phyloP scores from a whole-genome alignment of 2,113 vertebrate species.

The Bujurquina vittata region DNA sequence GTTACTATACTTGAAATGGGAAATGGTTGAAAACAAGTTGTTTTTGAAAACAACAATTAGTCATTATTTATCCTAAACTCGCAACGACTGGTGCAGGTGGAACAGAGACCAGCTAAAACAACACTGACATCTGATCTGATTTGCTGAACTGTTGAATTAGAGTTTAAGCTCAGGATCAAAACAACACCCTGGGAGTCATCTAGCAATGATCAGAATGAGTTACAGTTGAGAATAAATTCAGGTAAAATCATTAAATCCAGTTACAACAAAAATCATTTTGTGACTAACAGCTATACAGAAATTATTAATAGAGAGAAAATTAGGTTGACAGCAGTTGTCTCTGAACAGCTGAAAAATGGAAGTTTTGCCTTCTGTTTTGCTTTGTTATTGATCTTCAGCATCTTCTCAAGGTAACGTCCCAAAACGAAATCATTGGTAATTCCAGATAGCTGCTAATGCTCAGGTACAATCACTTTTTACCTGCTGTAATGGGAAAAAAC shows the following conservation, averaged over 20 bases:
- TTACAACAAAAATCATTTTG: background rate
- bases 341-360: background rate
- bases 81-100: background rate
- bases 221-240: background rate
- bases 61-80: background rate
- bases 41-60: background rate
- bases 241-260: background rate
- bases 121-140: background rate
- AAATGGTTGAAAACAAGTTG: conserved; percentile 10
- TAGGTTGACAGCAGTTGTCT: background rate
- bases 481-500: background rate
- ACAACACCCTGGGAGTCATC: background rate
- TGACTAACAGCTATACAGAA: background rate
- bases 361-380: background rate
- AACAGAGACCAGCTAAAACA: background rate
- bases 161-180: background rate
- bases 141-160: background rate
- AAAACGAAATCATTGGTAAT: background rate
- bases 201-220: background rate
- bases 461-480: background rate
- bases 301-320: background rate
- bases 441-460: background rate
- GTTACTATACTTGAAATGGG: conserved; percentile 2
- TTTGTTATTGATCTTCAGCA: background rate
- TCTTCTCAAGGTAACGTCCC: background rate